These are phyloP conservation scores for Scytalopus superciliaris DNA, from an alignment of 2,113 vertebrate species.

Conservation along the genomic window DNA sequence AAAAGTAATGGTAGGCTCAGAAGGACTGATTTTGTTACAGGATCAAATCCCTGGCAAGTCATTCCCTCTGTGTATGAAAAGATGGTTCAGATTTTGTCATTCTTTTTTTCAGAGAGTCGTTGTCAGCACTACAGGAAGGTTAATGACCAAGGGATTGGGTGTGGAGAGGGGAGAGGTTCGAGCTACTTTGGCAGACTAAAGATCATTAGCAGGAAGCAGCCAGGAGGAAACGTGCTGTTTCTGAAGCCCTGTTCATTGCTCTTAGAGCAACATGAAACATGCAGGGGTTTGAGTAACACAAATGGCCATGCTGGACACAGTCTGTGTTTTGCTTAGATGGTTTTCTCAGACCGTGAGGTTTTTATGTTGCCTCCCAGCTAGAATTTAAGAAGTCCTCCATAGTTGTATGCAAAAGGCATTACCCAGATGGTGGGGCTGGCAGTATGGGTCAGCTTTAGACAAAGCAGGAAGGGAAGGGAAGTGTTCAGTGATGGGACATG, in stretches of 20 bases:
- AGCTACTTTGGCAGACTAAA: constrained; percentile 50
- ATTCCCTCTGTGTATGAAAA: constrained; percentile 14
- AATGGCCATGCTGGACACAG: neutral
- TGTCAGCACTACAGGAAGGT: constrained; percentile 49
- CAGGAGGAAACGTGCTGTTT: constrained; percentile 25
- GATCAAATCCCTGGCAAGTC: constrained; percentile 21
- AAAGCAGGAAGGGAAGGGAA: neutral
- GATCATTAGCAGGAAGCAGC: constrained; percentile 37
- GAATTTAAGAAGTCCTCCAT: neutral
- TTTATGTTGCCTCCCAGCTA: neutral
- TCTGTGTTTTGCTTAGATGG: neutral
- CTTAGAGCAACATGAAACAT: neutral
- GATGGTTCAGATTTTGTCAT: constrained; percentile 55
- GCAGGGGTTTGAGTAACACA: neutral
- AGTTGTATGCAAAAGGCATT: neutral
- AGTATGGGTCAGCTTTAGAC: neutral
- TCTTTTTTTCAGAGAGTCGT: constrained; percentile 44
- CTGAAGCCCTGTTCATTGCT: neutral
- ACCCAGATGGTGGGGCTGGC: neutral
- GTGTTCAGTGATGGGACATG: neutral
- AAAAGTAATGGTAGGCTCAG: constrained; percentile 19
- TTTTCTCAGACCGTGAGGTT: neutral
- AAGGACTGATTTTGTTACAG: constrained; percentile 6
- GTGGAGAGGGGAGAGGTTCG: constrained; percentile 57
- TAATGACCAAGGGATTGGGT: constrained; percentile 67